Base-by-base conservation (phyloP, 2,113 vertebrate genomes). In the Barbus barbus region DNA sequence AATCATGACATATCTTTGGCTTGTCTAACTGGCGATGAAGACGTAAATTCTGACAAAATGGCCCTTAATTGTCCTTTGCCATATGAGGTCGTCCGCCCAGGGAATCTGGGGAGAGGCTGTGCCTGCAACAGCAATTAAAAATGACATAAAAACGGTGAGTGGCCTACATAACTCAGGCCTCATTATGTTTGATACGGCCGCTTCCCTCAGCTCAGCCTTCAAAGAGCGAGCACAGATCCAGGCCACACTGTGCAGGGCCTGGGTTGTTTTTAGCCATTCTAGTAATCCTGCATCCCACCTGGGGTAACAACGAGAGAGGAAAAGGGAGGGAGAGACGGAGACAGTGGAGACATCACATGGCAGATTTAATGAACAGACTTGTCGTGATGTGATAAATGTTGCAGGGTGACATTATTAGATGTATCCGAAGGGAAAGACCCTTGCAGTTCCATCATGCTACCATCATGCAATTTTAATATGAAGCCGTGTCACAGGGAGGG, bases 341-440 rank as follows among this genome's bases (percentile, higher is more conserved):
- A 31, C 9, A 36, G 46, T 14, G 56, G 31, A 74, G 58, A 81
- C 71, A 48, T 78, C 16, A 58, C 83, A 51, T 65, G 60, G 51
- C 81, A 80, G 80, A 83, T 78, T 80, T 80, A 82, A 81, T 28
- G 46, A 83, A 85, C 31, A 74, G 74, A 79, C 80, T 79, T 78
- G 63, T 83, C 67, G 41, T 65, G 86, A 87, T 51, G 77, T 88
- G 61, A 81, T 83, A 87, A 85, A 88, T 87, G 85, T 87, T 86
- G 80, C 87, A 79, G 58, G 53, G 74, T 81, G 83, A 79, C 85
- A 83, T 83, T 86, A 83, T 83, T 83, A 80, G 75, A 89, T 83
- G 81, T 77, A 83, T 89, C 83, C 26, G 22, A 13, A 79, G 61
- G 80, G 83, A 87, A 63, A 71, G 83, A 82, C 76, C 77, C 65